phyloP scores from a whole-genome alignment of 2,888 invertebrate genomes.

The Drosophila histrio region DNA sequence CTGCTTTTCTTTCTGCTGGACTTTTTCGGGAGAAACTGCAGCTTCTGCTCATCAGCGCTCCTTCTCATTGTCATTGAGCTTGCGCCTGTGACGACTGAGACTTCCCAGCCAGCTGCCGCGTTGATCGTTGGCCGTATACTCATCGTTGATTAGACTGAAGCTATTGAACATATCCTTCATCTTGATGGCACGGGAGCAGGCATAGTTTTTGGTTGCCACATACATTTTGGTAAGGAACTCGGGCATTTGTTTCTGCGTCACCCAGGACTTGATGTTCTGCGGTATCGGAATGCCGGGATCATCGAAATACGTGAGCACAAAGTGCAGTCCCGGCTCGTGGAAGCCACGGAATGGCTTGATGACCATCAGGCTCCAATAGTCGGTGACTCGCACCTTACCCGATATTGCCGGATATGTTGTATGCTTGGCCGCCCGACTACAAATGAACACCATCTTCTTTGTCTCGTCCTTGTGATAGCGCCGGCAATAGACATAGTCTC shows the following conservation, averaged over 20 bases:
- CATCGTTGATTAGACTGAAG: slow-evolving; percentile 64
- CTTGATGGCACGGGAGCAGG: slow-evolving; percentile 77
- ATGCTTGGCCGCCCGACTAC: slow-evolving; percentile 89
- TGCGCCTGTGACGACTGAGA: slow-evolving; percentile 41
- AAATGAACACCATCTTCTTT: slow-evolving; percentile 87
- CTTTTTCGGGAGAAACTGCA: slow-evolving; percentile 25
- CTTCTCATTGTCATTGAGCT: slow-evolving; percentile 17
- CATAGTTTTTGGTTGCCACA: slow-evolving; percentile 88
- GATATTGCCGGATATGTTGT: slow-evolving; percentile 88
- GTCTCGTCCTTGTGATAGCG: slow-evolving; percentile 87
- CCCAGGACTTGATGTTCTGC: slow-evolving; percentile 90
- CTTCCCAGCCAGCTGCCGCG: slow-evolving; percentile 74
- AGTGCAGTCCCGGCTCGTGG: slow-evolving; percentile 85
- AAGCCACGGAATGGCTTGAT: slow-evolving; percentile 87
- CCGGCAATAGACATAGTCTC: slow-evolving; percentile 93
- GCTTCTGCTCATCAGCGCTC: slow-evolving; percentile 27
- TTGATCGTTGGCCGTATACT: slow-evolving; percentile 78
- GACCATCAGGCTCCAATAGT: slow-evolving; percentile 95
- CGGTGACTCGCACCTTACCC: slow-evolving; percentile 89
- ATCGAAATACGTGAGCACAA: slow-evolving; percentile 94
- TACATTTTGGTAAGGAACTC: slow-evolving; percentile 90
- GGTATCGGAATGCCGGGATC: slow-evolving; percentile 92
- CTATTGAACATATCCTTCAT: slow-evolving; percentile 82
- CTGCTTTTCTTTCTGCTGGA: too few relatives aligned
- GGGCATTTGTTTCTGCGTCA: slow-evolving; percentile 90